These are phyloP conservation scores for Haliclona indistincta DNA, from an alignment of 37 sponge, comb jelly and placozoan species.

Conservation along the genomic window DNA sequence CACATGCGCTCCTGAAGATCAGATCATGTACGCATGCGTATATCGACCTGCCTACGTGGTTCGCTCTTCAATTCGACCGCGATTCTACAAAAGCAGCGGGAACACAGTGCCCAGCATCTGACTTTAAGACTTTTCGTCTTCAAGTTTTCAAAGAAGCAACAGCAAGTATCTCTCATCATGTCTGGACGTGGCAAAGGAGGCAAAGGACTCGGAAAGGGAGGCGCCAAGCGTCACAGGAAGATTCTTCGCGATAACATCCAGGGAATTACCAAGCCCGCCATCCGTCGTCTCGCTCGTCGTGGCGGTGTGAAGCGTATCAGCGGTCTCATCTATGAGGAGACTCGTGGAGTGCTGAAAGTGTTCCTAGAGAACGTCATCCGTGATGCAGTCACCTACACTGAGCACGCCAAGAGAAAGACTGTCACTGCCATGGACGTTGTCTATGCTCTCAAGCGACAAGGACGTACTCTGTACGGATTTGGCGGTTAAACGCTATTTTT, in stretches of 20 bases:
- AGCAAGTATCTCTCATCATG: no score
- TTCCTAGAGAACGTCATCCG: slow-evolving; percentile 98
- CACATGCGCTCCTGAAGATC: no score
- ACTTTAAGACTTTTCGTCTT: no score
- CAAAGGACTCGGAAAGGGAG: slow-evolving; percentile 98
- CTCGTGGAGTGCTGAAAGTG: slow-evolving; percentile 96
- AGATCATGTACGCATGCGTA: no score
- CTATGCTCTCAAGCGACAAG: slow-evolving; percentile 97
- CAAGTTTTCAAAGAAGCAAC: no score
- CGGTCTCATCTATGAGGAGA: slow-evolving; percentile 98
- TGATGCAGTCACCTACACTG: slow-evolving; percentile 99
- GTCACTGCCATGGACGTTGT: slow-evolving; percentile 99
- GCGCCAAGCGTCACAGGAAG: slow-evolving; percentile 98
- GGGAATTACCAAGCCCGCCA: slow-evolving; percentile 98
- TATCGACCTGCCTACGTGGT: no score
- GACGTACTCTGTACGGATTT: slow-evolving; percentile 97
- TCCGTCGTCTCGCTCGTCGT: slow-evolving; percentile 96
- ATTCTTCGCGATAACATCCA: slow-evolving; percentile 99
- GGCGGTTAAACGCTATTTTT: slow-evolving; percentile 86
- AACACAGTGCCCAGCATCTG: no score
- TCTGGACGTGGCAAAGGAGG: slow-evolving; percentile 99
- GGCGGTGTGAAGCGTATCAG: slow-evolving; percentile 98
- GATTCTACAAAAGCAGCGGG: no score
- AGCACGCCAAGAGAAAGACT: slow-evolving; percentile 99
- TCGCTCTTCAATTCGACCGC: no score